Base-by-base conservation (phyloP, 1,140 invertebrate genomes). In the Tetragnatha versicolor region DNA sequence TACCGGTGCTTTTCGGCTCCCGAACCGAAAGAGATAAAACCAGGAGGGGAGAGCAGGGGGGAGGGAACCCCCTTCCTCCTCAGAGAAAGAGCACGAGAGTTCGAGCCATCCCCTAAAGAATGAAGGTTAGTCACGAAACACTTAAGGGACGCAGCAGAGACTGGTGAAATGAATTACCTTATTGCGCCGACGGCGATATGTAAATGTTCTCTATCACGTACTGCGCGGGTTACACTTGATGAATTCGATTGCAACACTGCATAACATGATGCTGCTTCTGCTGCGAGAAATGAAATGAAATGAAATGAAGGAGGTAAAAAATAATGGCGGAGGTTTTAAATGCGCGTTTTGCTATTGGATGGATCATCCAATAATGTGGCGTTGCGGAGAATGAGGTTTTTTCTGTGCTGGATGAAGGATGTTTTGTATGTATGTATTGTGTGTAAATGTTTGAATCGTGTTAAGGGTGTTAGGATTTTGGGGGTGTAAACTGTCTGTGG, bases 41-140 rank as follows among this genome's bases (percentile, higher is more conserved):
- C n/a, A n/a, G n/a, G 33, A 31, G 12, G 49, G 49, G 25, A 9
- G 6, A 39, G 25, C 14, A 45, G n/a, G 6, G 20, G 63, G 10
- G 3, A 14, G 35, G 53, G 20, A 35, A 5, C 3, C 29, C 29
- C 12, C 20, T 47, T 47, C 12, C 42, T 47, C 42, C 27, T 33
- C 6, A 42, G 20, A 27, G 47, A 5, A 12, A 22, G 29, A 9
- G 49, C 69, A 60, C 29, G 35, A 27, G 60, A 60, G 69, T 73
- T 73, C 53, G 69, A 60, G 49, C 37, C 27, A 47, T 60, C 55
- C 45, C 25, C 25, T 73, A 73, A 73, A 58, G 69, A 73, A 73
- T 73, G 69, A 31, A 42, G 60, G 69, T 73, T 73, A 60, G 69
- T 73, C 69, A 73, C 69, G 69, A 73, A 73, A 73, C 69, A 73